Evolutionary conservation across 1,140 invertebrate genomes (phyloP), one percentile per base, ranked within the genome.

Genomic region (Drosophila athabasca): DNA sequence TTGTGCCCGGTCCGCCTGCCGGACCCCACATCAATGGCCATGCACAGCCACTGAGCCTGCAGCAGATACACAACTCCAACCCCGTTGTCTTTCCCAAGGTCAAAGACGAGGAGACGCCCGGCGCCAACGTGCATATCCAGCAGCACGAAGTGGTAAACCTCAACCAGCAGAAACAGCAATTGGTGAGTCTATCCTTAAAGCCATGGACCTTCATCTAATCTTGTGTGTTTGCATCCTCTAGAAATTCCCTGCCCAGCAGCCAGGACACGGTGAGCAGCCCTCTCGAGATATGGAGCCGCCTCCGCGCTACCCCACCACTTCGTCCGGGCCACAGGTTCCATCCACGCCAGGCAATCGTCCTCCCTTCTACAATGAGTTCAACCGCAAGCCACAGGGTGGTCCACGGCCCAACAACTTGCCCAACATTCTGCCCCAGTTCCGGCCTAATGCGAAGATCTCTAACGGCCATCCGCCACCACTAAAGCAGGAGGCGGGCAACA

Each of bases 391-490:
- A 0, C 88, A 77, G 0, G 90, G 78, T 55, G 26, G 92, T 9
- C 91, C 92, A 64, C 90, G 92, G 19, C 92, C 93, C 6, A 91
- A 26, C 0, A 93, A 93, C 65, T 72, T 95, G 48, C 95, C 95
- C 0, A 95, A 95, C 72, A 95, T 95, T 70, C 73, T 95, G 35
- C 95, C 95, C 0, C 95, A 95, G 76, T 95, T 95, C 60, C 91
- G 95, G 52, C 95, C 95, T 0, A 95, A 95, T 67, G 93, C 94
- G 0, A 94, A 94, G 73, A 91, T 93, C 2, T 94, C 94, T 0
- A 92, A 92, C 17, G 93, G 93, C 1, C 94, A 94, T 64, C 90
- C 92, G 31, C 90, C 91, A 0, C 55, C 57, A 6, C 53, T 76
- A 17, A 91, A 90, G 51, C 92, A 85, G 60, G 89, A 91, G 52